A percentile compares a stretch with the other conserved stretches of the same genome.
Conservation (phyloP, 2,888 invertebrate genomes). For the Phalangium opilio region DNA sequence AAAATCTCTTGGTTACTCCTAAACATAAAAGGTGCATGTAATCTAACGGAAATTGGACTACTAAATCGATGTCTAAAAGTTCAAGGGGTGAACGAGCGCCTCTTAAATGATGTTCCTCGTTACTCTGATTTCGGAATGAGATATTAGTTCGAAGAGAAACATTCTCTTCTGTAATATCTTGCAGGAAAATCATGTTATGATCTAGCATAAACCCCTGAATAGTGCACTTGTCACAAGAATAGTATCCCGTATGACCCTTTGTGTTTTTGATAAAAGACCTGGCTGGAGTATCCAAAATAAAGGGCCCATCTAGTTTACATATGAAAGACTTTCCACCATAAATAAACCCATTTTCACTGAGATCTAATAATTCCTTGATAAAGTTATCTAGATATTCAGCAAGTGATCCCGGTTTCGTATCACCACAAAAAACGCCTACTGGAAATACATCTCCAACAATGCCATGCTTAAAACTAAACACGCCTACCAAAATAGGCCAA, state of each 20-base stretch:
- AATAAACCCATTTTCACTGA: no score
- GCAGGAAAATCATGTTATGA: no score
- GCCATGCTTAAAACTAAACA: no score
- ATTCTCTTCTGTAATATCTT: not conserved
- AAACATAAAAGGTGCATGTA: constrained; percentile 27
- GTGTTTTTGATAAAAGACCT: constrained; percentile 22
- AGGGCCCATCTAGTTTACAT: not conserved
- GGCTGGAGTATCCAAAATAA: constrained; percentile 26
- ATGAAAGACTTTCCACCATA: no score
- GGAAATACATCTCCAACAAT: no score
- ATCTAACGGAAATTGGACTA: constrained; percentile 24
- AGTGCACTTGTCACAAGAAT: constrained; percentile 24
- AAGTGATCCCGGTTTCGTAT: no score
- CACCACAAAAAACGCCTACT: no score
- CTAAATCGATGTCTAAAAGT: constrained; percentile 16
- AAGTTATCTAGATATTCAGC: no score
- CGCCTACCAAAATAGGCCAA: no score
- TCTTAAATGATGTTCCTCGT: constrained; percentile 18
- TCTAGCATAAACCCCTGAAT: not conserved
- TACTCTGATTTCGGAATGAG: constrained; percentile 12
- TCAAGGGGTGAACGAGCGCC: constrained; percentile 5
- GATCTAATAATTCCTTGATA: no score
- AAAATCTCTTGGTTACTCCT: constrained; percentile 22
- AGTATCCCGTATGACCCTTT: constrained; percentile 24
- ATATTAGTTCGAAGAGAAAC: constrained; percentile 12